These are phyloP conservation scores for Tetranychus cinnabarinus DNA, from an alignment of 1,140 invertebrate species.

Conservation along the genomic window DNA sequence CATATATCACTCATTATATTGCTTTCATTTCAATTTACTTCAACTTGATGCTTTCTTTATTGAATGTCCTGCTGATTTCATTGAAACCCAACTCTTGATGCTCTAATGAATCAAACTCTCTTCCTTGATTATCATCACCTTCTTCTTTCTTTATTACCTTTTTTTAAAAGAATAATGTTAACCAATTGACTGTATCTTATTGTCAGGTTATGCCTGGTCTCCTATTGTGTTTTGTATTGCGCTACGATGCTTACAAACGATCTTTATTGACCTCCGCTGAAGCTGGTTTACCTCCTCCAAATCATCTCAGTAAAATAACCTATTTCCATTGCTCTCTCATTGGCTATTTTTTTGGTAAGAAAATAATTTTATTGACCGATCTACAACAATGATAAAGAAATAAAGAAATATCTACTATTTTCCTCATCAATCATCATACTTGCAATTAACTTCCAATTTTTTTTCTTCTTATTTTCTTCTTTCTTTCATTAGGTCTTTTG, in stretches of 20 bases:
- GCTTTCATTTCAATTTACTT: too few relatives aligned
- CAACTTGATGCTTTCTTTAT: too few relatives aligned
- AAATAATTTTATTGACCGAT: not conserved
- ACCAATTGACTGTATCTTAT: not conserved
- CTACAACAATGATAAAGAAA: not conserved
- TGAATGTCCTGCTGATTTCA: too few relatives aligned
- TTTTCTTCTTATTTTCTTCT: not conserved
- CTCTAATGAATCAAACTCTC: too few relatives aligned
- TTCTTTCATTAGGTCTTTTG: constrained; percentile 38
- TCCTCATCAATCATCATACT: too few relatives aligned
- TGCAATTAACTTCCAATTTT: not conserved
- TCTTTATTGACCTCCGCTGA: constrained; percentile 34
- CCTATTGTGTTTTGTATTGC: constrained; percentile 74
- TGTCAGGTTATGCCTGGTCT: constrained; percentile 83
- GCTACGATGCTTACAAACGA: constrained; percentile 88
- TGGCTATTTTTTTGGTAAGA: constrained; percentile 62
- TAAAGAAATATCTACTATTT: not conserved
- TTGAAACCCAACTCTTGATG: too few relatives aligned
- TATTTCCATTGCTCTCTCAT: constrained; percentile 95
- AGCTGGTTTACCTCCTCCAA: constrained; percentile 48
- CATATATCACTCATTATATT: too few relatives aligned
- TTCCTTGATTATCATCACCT: too few relatives aligned
- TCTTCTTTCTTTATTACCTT: not conserved
- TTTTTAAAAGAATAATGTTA: not conserved
- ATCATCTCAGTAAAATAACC: constrained; percentile 36